Conservation (phyloP, 1,140 invertebrate species). For the Bombus fervidus region DNA sequence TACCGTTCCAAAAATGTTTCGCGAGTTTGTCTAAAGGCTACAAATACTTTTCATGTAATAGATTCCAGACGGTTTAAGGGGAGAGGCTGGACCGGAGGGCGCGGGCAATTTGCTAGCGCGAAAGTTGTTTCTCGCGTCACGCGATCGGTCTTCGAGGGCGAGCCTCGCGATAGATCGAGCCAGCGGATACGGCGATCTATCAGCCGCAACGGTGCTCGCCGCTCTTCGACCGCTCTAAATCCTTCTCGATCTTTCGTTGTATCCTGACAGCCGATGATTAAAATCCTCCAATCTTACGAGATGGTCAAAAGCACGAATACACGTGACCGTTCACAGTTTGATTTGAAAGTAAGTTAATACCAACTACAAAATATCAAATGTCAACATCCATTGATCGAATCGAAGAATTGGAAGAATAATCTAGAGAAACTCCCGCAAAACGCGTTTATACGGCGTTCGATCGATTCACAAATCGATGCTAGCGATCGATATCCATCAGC, state of each 20-base stretch:
- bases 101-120: constrained; percentile 36
- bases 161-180: constrained; percentile 32
- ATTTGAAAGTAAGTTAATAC: background rate
- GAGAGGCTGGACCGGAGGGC: no score
- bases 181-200: background rate
- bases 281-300: background rate
- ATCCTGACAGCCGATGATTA: background rate
- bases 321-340: background rate
- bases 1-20: background rate
- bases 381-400: background rate
- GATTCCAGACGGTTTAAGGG: background rate
- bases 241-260: no score
- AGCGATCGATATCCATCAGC: constrained; percentile 1
- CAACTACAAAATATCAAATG: background rate
- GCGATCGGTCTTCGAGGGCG: constrained; percentile 48
- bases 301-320: background rate
- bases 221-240: no score
- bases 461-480: background rate
- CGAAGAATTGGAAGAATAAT: background rate
- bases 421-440: background rate
- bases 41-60: background rate
- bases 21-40: background rate
- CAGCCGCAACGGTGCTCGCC: background rate
- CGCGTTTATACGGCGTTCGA: background rate
- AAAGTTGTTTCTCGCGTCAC: constrained; percentile 32